Percentiles rank a stretch among this genome's conserved stretches.
These are phyloP conservation scores for Pluvialis apricaria DNA, from an alignment of 2,113 vertebrate genomes.

Conservation along the genomic window DNA sequence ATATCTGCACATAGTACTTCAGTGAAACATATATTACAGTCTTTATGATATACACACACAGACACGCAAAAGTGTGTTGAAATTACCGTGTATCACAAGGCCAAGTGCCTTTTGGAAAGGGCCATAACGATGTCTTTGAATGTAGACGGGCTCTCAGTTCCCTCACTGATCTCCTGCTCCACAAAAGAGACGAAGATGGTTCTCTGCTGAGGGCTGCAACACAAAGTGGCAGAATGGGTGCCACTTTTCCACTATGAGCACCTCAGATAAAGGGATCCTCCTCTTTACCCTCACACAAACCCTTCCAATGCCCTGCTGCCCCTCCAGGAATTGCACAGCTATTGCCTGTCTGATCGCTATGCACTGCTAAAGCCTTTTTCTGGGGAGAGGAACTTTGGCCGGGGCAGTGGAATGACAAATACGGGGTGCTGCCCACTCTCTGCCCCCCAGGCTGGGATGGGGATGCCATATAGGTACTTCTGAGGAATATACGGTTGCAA, in stretches of 20 bases:
- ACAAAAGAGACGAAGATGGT: fast-evolving
- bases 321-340: neutral
- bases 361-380: neutral
- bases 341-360: neutral
- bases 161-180: neutral
- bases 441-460: neutral
- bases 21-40: neutral
- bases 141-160: neutral
- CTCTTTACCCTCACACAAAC: neutral
- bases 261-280: neutral
- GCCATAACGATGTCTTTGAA: neutral
- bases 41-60: too few species aligned
- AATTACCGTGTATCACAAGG: neutral
- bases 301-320: neutral
- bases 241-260: neutral
- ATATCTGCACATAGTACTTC: fast-evolving
- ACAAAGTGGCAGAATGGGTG: neutral
- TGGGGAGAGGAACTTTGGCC: neutral
- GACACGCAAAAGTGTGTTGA: neutral
- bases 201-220: neutral
- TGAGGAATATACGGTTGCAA: fast-evolving
- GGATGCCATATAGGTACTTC: fast-evolving
- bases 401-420: fast-evolving
- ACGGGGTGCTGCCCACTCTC: fast-evolving
- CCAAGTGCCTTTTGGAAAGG: neutral